These are phyloP conservation scores for Anhinga rufa DNA, from an alignment of 2,113 vertebrate genomes.

Conservation along the genomic window DNA sequence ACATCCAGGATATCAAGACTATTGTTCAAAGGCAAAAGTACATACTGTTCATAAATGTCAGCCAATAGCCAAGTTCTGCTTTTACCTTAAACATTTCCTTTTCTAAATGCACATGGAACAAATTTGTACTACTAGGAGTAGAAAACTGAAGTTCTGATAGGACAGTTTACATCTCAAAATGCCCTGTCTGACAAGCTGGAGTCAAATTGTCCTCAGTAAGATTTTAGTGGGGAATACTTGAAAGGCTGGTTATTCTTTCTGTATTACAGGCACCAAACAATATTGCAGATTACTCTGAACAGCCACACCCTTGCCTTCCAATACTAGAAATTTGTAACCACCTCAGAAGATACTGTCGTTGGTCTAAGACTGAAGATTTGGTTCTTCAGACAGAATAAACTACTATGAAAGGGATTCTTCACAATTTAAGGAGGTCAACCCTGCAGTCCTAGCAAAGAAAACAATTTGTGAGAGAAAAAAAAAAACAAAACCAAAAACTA, in stretches of 20 bases:
- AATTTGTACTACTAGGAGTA: not conserved
- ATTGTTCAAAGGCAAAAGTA: not conserved
- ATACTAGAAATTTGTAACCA: not conserved
- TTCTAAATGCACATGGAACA: not conserved
- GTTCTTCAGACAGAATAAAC: not conserved
- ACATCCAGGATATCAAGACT: not conserved
- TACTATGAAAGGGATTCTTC: not conserved
- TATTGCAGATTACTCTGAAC: not conserved
- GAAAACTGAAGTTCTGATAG: not conserved
- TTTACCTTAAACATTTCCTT: not conserved
- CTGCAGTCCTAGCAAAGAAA: not conserved
- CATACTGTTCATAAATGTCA: not conserved
- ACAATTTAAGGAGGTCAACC: not conserved
- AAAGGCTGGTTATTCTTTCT: not conserved
- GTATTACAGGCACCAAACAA: not conserved
- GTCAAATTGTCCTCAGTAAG: not conserved
- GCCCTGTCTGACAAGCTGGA: not conserved
- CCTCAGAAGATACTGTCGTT: not conserved
- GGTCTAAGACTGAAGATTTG: not conserved
- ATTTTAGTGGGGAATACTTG: not conserved
- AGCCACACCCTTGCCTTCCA: not conserved
- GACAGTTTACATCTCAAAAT: not conserved
- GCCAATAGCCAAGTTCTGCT: not conserved
- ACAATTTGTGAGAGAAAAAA: not conserved
- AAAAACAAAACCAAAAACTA: not conserved